phyloP scores from a whole-genome alignment of 2,888 invertebrate genomes.

The Prosopocoilus inquinatus region DNA sequence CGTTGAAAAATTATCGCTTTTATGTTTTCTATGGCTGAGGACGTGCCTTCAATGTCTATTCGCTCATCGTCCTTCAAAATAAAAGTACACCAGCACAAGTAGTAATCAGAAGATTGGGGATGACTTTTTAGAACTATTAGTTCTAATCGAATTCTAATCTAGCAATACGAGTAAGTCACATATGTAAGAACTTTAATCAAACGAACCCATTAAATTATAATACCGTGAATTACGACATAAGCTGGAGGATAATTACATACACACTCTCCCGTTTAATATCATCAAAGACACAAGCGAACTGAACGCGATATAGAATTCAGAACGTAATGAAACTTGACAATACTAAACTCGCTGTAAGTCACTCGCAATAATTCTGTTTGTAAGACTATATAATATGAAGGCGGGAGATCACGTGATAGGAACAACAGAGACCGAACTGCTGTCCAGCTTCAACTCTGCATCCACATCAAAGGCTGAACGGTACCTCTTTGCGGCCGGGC shows the following conservation, averaged over 20 bases:
- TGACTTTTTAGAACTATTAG: too few species aligned
- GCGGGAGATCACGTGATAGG: constrained; percentile 7
- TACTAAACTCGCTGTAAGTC: constrained; percentile 39
- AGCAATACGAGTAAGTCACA: too few species aligned
- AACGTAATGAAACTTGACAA: constrained; percentile 30
- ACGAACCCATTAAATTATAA: neutral
- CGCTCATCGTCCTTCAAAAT: too few species aligned
- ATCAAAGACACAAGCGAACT: constrained; percentile 30
- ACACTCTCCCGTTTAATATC: constrained; percentile 23
- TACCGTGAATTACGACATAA: neutral
- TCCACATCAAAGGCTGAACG: constrained; percentile 20
- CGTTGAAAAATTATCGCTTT: constrained; percentile 30
- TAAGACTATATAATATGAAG: constrained; percentile 35
- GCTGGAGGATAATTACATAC: neutral
- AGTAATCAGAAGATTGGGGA: too few species aligned
- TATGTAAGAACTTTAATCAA: too few species aligned
- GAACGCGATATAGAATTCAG: constrained; percentile 29
- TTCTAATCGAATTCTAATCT: too few species aligned
- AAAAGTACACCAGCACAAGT: too few species aligned
- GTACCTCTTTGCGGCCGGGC: constrained; percentile 19
- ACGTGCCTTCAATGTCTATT: constrained; percentile 14
- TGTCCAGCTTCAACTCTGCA: constrained; percentile 17
- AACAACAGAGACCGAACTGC: constrained; percentile 11
- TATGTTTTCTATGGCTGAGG: constrained; percentile 22
- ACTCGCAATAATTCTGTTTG: constrained; percentile 49